Base-by-base conservation (phyloP, 2,888 invertebrate genomes). In the Clistopyga incitator region DNA sequence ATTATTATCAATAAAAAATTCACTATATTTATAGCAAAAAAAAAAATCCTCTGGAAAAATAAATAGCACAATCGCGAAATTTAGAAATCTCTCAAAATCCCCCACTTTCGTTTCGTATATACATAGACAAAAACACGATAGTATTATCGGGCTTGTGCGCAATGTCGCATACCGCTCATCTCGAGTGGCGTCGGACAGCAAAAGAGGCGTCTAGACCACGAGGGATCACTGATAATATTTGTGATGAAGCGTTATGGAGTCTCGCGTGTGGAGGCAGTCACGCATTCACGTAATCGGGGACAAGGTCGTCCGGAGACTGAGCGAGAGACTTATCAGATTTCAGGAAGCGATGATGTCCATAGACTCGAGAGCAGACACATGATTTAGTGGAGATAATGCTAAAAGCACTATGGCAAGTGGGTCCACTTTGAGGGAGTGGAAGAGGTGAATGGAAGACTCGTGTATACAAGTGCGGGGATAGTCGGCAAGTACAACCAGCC, bases 211-310 rank as follows among this genome's bases (percentile, higher is more conserved):
- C 84, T 78, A 78, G 81, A 84, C 81, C 56, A 13, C 42, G 71
- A 42, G 84, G 71, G 47, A 84, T 84, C 81, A 59, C 84, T 84
- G 84, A 84, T 84, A 78, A 84, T 64, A 67, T 81, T 77, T 56
- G 54, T 67, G 38, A 70, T 74, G 56, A 52, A 47, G 59, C 25
- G 54, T 52, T 64, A 54, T 68, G 68, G 68, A 29, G 64, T 67
- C 78, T 83, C 81, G 86, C 87, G 86, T 90, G 90, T 88, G 89
- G 86, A 89, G 89, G 89, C 87, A 88, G 86, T 86, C 82, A 59
- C 47, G 82, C 65, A 59, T 79, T 65, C 56, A 38, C 78, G 74
- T 18, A 65, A 78, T 84, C 65, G 74, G 47, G 75, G 71, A 56
- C 81, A 81, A 78, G 81, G 81, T 76, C 81, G 65, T 42, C 0